These are phyloP conservation scores for Scomberomorus guttatus DNA, from an alignment of 2,797 vertebrate genomes.

Conservation along the genomic window DNA sequence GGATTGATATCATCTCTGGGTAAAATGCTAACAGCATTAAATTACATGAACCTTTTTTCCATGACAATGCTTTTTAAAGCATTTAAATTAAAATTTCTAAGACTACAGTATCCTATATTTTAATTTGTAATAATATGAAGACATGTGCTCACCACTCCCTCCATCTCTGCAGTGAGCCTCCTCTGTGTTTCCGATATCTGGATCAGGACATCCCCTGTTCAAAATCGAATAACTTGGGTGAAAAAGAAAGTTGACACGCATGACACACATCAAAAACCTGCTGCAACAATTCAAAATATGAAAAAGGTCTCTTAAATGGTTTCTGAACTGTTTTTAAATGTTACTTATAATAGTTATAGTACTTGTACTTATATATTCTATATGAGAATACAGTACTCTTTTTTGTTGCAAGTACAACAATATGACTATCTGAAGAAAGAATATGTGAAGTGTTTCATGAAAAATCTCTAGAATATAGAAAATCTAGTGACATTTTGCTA, in stretches of 20 bases:
- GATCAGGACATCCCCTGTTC: constrained; percentile 92
- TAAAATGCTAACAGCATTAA: not conserved
- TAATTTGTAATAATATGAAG: not conserved
- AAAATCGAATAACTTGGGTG: not conserved
- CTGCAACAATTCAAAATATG: not conserved
- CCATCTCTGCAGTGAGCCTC: constrained; percentile 93
- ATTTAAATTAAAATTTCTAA: not conserved
- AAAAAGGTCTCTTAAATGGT: not conserved
- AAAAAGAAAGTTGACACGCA: not conserved
- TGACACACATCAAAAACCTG: not conserved
- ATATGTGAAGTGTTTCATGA: not conserved
- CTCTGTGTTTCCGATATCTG: constrained; percentile 95
- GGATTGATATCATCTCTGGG: not conserved
- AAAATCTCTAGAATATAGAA: not conserved
- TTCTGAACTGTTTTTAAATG: not conserved
- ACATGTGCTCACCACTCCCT: constrained; percentile 91
- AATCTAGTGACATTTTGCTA: not conserved
- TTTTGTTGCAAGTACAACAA: not conserved
- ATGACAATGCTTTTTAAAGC: not conserved
- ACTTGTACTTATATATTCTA: not conserved
- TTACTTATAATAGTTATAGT: no score
- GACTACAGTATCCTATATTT: not conserved
- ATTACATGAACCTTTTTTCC: not conserved
- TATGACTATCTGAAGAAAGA: not conserved
- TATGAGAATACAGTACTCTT: not conserved